Conservation (phyloP, 92 coral and sea anemone species). For the Montipora capitata region DNA sequence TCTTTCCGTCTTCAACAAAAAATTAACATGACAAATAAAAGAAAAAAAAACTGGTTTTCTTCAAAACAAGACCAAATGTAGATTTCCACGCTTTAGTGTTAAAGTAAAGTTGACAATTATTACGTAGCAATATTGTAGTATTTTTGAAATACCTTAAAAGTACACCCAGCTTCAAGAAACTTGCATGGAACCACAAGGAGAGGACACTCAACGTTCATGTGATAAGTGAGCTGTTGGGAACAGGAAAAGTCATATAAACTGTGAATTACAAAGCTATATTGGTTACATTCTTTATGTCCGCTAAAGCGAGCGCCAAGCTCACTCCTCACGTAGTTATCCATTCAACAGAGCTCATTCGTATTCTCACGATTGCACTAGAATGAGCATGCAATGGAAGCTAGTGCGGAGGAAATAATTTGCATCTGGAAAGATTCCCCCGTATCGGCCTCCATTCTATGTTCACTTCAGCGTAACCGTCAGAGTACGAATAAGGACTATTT, state of each 20-base stretch:
- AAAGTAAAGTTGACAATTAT: no score
- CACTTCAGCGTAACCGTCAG: no score
- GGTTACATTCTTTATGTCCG: neutral
- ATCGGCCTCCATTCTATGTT: no score
- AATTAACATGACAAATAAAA: neutral
- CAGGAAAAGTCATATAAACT: neutral
- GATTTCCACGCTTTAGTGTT: neutral
- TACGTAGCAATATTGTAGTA: no score
- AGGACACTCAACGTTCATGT: constrained; percentile 88
- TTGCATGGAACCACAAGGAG: constrained; percentile 86
- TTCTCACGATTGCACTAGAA: no score
- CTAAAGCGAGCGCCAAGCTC: neutral
- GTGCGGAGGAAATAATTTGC: no score
- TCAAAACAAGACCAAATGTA: neutral
- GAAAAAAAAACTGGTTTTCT: neutral
- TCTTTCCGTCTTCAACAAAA: constrained; percentile 81
- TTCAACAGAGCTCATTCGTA: no score
- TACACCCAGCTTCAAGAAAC: constrained; percentile 94
- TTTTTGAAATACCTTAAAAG: constrained; percentile 79
- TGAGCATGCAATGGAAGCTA: no score
- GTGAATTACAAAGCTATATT: neutral
- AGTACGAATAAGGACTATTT: no score
- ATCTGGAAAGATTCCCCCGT: no score
- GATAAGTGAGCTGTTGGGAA: constrained; percentile 78
- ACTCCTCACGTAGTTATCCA: neutral